Conservation (phyloP, 2,797 vertebrate genomes). For the Gadopsis bispinosus region DNA sequence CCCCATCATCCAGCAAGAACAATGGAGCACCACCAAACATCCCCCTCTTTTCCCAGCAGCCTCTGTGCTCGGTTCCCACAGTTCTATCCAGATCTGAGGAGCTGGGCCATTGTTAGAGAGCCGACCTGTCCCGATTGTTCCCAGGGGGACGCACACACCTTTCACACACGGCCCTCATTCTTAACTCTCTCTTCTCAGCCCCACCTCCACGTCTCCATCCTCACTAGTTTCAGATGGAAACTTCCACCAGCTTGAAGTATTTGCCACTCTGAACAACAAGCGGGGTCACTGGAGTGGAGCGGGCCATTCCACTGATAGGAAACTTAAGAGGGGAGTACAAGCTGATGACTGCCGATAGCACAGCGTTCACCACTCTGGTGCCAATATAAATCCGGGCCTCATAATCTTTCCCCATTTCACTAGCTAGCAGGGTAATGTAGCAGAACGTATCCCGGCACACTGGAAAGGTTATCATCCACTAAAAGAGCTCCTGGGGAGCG, state of each 20-base stretch:
- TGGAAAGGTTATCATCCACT: constrained; percentile 50
- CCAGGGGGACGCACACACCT: constrained; percentile 42
- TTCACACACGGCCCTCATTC: constrained; percentile 18
- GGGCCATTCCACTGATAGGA: constrained; percentile 51
- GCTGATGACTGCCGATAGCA: constrained; percentile 63
- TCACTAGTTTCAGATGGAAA: constrained; percentile 52
- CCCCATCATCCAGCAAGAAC: constrained; percentile 73
- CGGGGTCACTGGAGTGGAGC: constrained; percentile 38
- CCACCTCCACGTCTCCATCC: constrained; percentile 41
- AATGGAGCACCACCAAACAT: constrained; percentile 69
- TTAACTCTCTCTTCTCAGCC: constrained; percentile 20
- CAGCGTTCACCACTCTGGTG: constrained; percentile 43
- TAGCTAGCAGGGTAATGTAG: constrained; percentile 48
- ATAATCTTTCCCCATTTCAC: constrained; percentile 54
- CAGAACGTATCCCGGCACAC: constrained; percentile 49
- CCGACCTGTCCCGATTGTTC: constrained; percentile 70
- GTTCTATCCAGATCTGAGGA: constrained; percentile 59
- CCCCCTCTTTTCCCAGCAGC: constrained; percentile 72
- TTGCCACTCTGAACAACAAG: constrained; percentile 43
- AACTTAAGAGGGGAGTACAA: constrained; percentile 43
- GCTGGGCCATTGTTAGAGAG: constrained; percentile 67
- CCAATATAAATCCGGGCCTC: constrained; percentile 57
- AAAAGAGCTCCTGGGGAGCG: constrained; percentile 3
- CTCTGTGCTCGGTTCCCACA: constrained; percentile 75
- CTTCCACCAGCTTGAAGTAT: constrained; percentile 63